phyloP scores from a whole-genome alignment of 2,888 invertebrate genomes.

The Drosophila anceps region DNA sequence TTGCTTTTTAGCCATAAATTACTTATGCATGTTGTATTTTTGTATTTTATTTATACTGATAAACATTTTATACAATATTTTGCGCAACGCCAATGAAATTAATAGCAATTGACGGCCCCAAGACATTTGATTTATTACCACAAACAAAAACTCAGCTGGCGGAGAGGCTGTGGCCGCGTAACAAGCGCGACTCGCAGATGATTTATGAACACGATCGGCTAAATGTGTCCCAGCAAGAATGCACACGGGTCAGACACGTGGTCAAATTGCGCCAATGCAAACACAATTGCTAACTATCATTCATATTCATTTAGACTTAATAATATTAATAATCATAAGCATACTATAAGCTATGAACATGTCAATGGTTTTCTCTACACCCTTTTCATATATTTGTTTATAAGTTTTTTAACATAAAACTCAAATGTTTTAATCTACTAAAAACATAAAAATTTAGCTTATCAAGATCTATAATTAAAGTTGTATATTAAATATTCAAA shows the following conservation, averaged over 20 bases:
- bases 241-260: conserved; percentile 42
- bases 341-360: too few relatives aligned
- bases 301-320: not conserved
- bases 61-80: conserved; percentile 34
- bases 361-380: too few relatives aligned
- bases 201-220: conserved; percentile 65
- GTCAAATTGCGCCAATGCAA: conserved; percentile 8
- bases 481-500: too few relatives aligned
- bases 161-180: conserved; percentile 14
- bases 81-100: conserved; percentile 64
- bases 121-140: conserved; percentile 65
- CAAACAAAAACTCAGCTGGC: conserved; percentile 19
- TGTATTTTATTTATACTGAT: conserved; percentile 26
- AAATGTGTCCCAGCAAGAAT: conserved; percentile 62
- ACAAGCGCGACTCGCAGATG: conserved; percentile 35
- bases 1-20: conserved; percentile 79
- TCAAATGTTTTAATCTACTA: too few relatives aligned
- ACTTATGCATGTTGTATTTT: conserved; percentile 69
- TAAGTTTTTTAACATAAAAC: too few relatives aligned
- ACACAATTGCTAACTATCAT: not conserved
- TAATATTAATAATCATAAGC: not conserved
- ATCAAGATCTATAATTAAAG: too few relatives aligned
- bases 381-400: too few relatives aligned
- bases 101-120: conserved; percentile 67
- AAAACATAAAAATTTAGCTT: too few relatives aligned